Base-by-base conservation (phyloP, 2,113 vertebrate species). In the Engystomops pustulosus region DNA sequence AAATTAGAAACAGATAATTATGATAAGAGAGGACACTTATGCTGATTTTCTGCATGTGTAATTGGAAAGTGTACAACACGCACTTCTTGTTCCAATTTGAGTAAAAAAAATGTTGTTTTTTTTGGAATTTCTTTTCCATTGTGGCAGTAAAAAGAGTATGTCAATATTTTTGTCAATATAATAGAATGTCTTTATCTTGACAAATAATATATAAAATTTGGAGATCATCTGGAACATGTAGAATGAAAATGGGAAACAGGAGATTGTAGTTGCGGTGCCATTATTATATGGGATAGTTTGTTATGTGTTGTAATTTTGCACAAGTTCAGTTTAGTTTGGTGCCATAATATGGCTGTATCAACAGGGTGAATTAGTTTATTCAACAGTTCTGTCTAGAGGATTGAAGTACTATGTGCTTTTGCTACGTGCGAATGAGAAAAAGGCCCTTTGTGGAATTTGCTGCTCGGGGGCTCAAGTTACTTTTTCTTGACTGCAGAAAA, bases 1-100 rank as follows among this genome's bases (percentile, higher is more conserved):
- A 94, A 95, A 96, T 94, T 93, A 94, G 93, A 93, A 95, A 93
- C 93, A 95, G 94, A 94, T 95, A 93, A 95, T 94, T 94, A 94
- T 94, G 91, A 93, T 93, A 93, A 92, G 91, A 93, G 93, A 91
- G 89, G 91, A 94, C 91, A 93, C 89, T 92, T 92, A 88, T 79
- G 84, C 89, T 92, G 88, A 92, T 90, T 93, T 92, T 93, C 91
- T 89, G 88, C 86, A 87, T 90, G 87, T 86, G 76, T 95, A 94
- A 94, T 93, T 94, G 89, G 92, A 94, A 94, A 91, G 91, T 90
- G 88, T 91, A 90, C 87, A 90, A 89, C 94, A 94, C 89, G 86
- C 87, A 88, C 88, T 89, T 89, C 91, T 93, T 92, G 89, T 90
- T 92, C 90, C 91, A 93, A 94, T 95, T 90, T 90, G 85, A 87